Evolutionary conservation across 2,113 vertebrate genomes (phyloP).

Genomic region (Nesoenas mayeri): DNA sequence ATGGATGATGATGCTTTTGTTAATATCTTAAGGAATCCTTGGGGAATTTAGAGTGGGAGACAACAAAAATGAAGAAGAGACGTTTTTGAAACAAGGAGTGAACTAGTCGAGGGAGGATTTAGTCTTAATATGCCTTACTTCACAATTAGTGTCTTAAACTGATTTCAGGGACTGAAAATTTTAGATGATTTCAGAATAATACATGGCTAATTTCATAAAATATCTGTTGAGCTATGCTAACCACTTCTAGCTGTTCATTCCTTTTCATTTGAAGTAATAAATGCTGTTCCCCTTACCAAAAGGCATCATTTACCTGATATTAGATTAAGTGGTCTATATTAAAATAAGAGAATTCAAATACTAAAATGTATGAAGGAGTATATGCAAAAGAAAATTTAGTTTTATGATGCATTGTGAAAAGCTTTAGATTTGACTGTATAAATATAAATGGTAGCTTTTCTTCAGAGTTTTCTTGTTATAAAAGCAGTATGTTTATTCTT

Average conservation of each 20-base stretch:
- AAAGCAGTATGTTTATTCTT: neutral
- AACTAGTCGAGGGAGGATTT: neutral
- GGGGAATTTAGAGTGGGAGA: constrained; percentile 76
- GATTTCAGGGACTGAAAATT: neutral
- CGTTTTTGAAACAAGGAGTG: neutral
- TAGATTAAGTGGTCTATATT: neutral
- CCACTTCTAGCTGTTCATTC: neutral
- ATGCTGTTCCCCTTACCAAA: neutral
- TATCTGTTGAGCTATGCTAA: neutral
- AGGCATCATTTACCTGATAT: neutral
- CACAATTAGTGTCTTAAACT: neutral
- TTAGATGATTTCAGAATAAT: neutral
- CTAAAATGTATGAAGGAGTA: neutral
- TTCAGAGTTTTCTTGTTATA: neutral
- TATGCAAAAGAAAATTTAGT: neutral
- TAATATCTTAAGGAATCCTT: constrained; percentile 74
- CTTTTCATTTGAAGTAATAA: neutral
- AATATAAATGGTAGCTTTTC: neutral
- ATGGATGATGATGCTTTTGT: constrained; percentile 76
- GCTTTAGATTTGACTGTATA: neutral
- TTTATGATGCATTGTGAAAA: neutral
- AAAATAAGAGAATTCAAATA: neutral
- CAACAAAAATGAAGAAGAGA: neutral
- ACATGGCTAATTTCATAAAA: neutral
- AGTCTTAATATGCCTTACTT: neutral